Percentiles rank a stretch among this genome's conserved stretches.
Evolutionary conservation across 2,888 invertebrate genomes (phyloP).

Genomic region (Pseudococcus jackbeardsleyi): DNA sequence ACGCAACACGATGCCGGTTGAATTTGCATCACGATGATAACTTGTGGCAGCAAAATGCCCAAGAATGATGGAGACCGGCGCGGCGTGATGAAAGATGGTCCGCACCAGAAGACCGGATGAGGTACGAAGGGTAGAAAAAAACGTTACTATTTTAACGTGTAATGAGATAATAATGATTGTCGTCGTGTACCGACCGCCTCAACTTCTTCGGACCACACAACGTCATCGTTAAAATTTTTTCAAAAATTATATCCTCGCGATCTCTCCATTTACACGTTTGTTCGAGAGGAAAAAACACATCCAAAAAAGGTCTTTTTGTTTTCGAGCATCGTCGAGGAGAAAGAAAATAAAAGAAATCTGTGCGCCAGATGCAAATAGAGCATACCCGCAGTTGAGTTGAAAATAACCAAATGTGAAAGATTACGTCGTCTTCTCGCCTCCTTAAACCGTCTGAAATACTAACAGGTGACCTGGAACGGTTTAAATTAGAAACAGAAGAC

Average conservation of each 20-base stretch:
- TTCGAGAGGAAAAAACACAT: background rate
- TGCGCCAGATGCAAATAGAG: conserved; percentile 13
- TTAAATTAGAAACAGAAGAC: conserved; percentile 51
- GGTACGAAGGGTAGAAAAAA: background rate
- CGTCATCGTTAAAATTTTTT: conserved; percentile 34
- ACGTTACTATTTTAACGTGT: conserved; percentile 31
- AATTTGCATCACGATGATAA: conserved; percentile 20
- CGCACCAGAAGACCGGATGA: background rate
- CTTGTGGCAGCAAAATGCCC: background rate
- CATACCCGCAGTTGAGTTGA: background rate
- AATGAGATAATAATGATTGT: conserved; percentile 56
- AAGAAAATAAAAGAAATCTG: conserved; percentile 19
- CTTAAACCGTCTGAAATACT: background rate
- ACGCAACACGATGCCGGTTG: background rate
- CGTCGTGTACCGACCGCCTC: conserved; percentile 23
- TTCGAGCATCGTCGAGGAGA: background rate
- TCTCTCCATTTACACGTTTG: background rate
- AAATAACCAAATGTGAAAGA: conserved; percentile 46
- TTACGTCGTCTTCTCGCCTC: background rate
- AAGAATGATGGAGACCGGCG: background rate
- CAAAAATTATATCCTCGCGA: background rate
- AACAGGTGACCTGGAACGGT: conserved; percentile 37
- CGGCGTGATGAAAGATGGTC: conserved; percentile 26
- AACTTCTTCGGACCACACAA: conserved; percentile 9
- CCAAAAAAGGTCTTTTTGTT: background rate